Conservation (phyloP, 2,888 invertebrate species). For the Sphaerophoria rueppellii region DNA sequence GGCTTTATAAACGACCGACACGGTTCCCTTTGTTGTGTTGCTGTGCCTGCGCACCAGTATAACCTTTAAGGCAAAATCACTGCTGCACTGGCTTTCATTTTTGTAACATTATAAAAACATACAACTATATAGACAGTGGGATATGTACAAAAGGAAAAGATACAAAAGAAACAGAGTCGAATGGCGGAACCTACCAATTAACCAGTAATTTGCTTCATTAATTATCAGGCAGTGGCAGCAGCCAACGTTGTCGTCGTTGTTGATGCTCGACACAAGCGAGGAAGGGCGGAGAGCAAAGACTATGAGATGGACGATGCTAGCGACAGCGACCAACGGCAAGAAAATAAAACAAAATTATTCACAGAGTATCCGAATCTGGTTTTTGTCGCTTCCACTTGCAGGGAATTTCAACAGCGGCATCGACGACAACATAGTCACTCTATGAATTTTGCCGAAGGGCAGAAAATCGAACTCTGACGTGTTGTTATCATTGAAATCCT, state of each 20-base stretch:
- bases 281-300: constrained; percentile 22
- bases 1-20: constrained; percentile 70
- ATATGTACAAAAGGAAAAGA: constrained; percentile 36
- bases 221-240: constrained; percentile 59
- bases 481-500: constrained; percentile 50
- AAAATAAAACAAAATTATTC: constrained; percentile 23
- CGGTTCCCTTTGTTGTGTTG: constrained; percentile 68
- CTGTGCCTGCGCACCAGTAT: constrained; percentile 51
- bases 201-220: constrained; percentile 74
- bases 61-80: constrained; percentile 69
- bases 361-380: constrained; percentile 44
- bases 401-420: constrained; percentile 12
- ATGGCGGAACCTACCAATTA: constrained; percentile 74
- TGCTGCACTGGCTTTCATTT: constrained; percentile 40
- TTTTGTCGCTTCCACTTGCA: constrained; percentile 31
- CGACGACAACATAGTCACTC: constrained; percentile 29
- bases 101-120: neutral
- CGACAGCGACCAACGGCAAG: constrained; percentile 26
- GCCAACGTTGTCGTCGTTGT: neutral
- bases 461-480: constrained; percentile 17
- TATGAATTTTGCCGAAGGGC: constrained; percentile 50
- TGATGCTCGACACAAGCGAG: neutral
- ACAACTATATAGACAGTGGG: constrained; percentile 6
- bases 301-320: constrained; percentile 1
- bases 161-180: constrained; percentile 62